These are phyloP conservation scores for Halichoerus grypus DNA, from an alignment of 2,113 vertebrate genomes.

Conservation along the genomic window DNA sequence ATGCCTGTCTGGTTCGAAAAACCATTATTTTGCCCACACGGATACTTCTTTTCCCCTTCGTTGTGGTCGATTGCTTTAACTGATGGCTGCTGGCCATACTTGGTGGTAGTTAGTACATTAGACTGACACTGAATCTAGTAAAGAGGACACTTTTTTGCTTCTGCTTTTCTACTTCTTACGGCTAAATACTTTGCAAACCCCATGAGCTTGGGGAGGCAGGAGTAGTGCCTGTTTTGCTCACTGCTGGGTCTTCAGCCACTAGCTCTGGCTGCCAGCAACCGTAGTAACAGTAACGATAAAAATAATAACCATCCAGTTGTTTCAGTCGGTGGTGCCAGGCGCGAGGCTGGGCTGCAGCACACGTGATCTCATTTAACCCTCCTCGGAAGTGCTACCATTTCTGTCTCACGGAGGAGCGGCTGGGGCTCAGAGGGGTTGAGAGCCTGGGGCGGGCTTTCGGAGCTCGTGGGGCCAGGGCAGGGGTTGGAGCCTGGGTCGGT, in stretches of 20 bases:
- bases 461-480: not conserved
- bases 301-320: not conserved
- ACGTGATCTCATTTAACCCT: accelerated
- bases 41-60: not conserved
- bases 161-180: not conserved
- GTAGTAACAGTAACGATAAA: not conserved
- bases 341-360: not conserved
- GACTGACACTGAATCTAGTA: not conserved
- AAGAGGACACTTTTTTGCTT: too few species aligned
- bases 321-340: not conserved
- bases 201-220: not conserved
- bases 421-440: not conserved
- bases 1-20: not conserved
- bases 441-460: not conserved
- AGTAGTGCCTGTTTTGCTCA: not conserved
- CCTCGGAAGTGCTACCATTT: not conserved
- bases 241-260: not conserved
- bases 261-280: not conserved
- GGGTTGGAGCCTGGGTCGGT: not conserved
- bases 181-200: not conserved
- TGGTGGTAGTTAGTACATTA: not conserved
- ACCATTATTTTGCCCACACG: not conserved
- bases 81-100: not conserved
- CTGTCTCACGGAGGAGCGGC: not conserved
- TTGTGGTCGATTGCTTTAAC: not conserved